Conservation (phyloP, 1,140 invertebrate genomes). For the Brachionus rotundiformis region DNA sequence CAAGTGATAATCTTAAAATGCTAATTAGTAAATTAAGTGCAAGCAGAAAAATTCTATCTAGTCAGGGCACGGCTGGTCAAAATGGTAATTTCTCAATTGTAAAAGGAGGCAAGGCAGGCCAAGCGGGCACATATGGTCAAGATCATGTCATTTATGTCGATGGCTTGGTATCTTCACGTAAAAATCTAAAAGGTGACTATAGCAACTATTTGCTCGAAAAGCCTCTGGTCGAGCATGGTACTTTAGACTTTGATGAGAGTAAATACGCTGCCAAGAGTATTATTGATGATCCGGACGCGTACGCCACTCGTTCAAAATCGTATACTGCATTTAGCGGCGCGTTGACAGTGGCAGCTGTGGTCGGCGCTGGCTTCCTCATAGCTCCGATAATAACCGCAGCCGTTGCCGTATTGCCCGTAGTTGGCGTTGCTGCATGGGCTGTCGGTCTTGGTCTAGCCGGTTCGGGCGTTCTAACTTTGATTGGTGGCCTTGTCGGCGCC, state of each 20-base stretch:
- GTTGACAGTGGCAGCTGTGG: not conserved
- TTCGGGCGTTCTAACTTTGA: not conserved
- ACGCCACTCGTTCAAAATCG: not conserved
- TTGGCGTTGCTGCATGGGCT: conserved; percentile 10
- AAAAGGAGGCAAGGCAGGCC: not conserved
- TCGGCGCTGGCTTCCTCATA: not conserved
- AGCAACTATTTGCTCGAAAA: conserved; percentile 34
- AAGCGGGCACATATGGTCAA: not conserved
- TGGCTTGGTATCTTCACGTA: not conserved
- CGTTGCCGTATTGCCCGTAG: not conserved
- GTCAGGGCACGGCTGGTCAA: not conserved
- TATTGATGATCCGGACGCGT: not conserved
- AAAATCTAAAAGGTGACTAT: not conserved
- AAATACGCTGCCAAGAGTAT: conserved; percentile 23
- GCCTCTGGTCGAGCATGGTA: not conserved
- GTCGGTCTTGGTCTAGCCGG: not conserved
- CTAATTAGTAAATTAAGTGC: not conserved
- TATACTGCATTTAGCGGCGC: not conserved
- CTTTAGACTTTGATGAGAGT: conserved; percentile 1
- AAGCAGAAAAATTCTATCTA: not conserved
- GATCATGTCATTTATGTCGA: conserved; percentile 39
- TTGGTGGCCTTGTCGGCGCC: not conserved
- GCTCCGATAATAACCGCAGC: not conserved
- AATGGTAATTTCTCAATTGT: not conserved
- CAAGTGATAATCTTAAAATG: not conserved